Evolutionary conservation across 2,797 vertebrate genomes (phyloP).

Genomic region (Botia almorhae): DNA sequence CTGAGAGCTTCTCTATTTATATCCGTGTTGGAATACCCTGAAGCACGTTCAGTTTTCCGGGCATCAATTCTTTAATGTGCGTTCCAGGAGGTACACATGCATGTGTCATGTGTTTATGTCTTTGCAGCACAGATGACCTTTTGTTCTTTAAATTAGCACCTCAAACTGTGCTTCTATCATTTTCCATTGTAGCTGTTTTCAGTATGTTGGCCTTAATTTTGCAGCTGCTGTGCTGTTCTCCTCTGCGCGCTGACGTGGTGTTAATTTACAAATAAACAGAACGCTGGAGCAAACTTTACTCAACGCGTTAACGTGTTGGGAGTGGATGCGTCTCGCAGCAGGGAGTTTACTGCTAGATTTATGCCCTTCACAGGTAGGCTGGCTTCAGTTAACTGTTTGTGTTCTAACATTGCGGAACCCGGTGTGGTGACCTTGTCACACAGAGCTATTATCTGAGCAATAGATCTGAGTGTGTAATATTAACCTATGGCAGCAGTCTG

Average conservation of each 20-base stretch:
- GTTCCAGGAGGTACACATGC: slow-evolving; percentile 14
- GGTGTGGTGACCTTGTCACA: slow-evolving; percentile 71
- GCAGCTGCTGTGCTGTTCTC: background rate
- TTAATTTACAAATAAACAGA: slow-evolving; percentile 16
- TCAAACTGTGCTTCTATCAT: background rate
- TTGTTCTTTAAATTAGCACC: slow-evolving; percentile 42
- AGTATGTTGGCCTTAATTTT: background rate
- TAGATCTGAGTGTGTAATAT: slow-evolving; percentile 66
- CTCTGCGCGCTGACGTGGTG: background rate
- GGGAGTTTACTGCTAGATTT: slow-evolving; percentile 78
- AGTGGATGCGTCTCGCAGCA: slow-evolving; percentile 78
- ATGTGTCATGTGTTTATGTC: slow-evolving; percentile 29
- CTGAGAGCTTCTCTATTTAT: slow-evolving; percentile 44
- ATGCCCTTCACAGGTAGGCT: slow-evolving; percentile 67
- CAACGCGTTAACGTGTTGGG: slow-evolving; percentile 71
- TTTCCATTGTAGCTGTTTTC: background rate
- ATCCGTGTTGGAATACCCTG: slow-evolving; percentile 24
- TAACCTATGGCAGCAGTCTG: slow-evolving; percentile 78
- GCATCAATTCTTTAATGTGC: slow-evolving; percentile 36
- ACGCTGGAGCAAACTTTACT: slow-evolving; percentile 58
- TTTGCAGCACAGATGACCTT: slow-evolving; percentile 4
- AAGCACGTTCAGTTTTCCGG: slow-evolving; percentile 33
- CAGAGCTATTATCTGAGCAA: slow-evolving; percentile 70
- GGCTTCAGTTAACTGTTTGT: slow-evolving; percentile 71
- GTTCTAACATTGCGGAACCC: slow-evolving; percentile 54